Conservation (phyloP, 2,113 vertebrate species). For the Argyrosomus japonicus region DNA sequence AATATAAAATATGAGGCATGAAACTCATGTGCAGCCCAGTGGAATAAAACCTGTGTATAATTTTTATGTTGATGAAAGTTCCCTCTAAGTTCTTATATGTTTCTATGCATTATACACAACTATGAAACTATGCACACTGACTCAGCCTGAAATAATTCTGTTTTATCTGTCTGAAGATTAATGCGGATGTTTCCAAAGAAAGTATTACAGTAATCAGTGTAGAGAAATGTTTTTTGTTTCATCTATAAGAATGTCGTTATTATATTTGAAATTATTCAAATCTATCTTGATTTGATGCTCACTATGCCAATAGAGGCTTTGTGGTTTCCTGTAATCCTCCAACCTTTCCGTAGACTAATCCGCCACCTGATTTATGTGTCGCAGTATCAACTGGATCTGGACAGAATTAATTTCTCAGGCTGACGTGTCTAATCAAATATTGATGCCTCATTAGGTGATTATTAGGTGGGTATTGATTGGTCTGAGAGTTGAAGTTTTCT, state of each 20-base stretch:
- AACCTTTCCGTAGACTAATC: background rate
- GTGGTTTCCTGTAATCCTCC: background rate
- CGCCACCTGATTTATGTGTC: background rate
- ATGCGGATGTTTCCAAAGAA: background rate
- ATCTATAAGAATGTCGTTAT: background rate
- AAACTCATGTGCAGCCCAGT: background rate
- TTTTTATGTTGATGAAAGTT: background rate
- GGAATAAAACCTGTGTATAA: background rate
- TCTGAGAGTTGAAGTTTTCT: too few relatives aligned
- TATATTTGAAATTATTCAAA: background rate
- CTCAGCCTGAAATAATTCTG: background rate
- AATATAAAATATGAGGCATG: background rate
- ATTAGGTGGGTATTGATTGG: background rate
- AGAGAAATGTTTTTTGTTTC: background rate
- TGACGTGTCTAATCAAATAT: background rate
- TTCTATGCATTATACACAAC: background rate
- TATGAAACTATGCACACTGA: background rate
- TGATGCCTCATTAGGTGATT: background rate
- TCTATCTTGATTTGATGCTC: background rate
- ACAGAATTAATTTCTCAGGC: too few relatives aligned
- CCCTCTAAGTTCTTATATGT: background rate
- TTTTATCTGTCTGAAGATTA: background rate
- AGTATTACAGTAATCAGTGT: background rate
- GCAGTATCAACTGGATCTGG: too few relatives aligned
- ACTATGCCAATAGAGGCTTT: background rate